These are phyloP conservation scores for Dermochelys coriacea DNA, from an alignment of 2,797 vertebrate genomes.

Conservation along the genomic window DNA sequence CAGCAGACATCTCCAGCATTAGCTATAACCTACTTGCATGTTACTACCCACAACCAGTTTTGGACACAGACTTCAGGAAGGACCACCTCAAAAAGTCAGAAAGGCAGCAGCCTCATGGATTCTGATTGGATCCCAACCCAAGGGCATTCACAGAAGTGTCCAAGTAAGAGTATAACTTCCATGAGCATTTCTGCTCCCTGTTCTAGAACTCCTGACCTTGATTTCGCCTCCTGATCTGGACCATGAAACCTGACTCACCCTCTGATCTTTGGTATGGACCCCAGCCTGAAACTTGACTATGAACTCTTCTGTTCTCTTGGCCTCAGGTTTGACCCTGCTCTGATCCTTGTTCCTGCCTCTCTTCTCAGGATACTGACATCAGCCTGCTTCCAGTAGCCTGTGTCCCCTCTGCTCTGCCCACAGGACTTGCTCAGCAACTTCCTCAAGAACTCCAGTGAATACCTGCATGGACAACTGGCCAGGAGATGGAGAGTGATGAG, in stretches of 20 bases:
- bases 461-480: not conserved
- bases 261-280: not conserved
- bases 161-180: not conserved
- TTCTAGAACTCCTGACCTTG: not conserved
- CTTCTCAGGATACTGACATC: not conserved
- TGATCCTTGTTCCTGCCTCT: not conserved
- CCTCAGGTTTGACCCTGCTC: not conserved
- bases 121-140: not conserved
- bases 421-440: not conserved
- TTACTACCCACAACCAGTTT: not conserved
- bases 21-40: not conserved
- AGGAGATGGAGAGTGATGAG: not conserved
- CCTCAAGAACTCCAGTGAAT: not conserved
- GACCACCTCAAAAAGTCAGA: not conserved
- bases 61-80: not conserved
- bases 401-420: not conserved
- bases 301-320: not conserved
- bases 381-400: not conserved
- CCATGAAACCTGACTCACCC: not conserved
- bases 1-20: not conserved
- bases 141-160: not conserved
- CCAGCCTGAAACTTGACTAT: not conserved
- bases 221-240: not conserved
- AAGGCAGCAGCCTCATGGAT: not conserved
- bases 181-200: not conserved